Conservation (phyloP, 2,888 invertebrate genomes). For the Pristionchus japonicus region DNA sequence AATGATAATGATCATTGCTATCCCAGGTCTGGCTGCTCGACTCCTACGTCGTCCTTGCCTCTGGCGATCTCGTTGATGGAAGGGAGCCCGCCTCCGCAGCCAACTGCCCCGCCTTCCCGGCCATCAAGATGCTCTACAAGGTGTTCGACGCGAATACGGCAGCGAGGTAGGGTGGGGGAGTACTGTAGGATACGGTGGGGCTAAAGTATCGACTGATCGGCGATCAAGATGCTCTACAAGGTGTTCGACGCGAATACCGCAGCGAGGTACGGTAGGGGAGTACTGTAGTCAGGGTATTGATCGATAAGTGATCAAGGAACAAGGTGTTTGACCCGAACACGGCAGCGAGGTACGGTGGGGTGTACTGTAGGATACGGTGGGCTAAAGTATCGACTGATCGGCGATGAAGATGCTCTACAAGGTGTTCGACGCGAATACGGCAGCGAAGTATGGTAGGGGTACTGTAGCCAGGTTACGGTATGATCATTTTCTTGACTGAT, state of each 20-base stretch:
- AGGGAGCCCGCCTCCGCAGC: not conserved
- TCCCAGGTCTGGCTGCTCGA: conserved; percentile 71
- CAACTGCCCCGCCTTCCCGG: conserved; percentile 59
- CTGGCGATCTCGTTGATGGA: conserved; percentile 49
- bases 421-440: conserved; percentile 64
- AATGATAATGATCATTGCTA: not conserved
- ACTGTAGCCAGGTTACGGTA: not conserved
- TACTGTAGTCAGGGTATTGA: conserved; percentile 47
- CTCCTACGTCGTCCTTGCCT: conserved; percentile 63
- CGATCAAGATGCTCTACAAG: conserved; percentile 71
- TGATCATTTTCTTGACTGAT: too few species aligned
- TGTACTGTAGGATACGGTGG: not conserved
- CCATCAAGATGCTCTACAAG: conserved; percentile 71
- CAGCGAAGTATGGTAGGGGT: conserved; percentile 52
- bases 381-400: conserved; percentile 56
- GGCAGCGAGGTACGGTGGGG: conserved; percentile 54
- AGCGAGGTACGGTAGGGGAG: conserved; percentile 51
- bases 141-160: conserved; percentile 65
- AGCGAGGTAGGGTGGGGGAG: conserved; percentile 53
- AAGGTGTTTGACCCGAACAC: conserved; percentile 67
- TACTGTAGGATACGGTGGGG: not conserved
- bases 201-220: conserved; percentile 58
- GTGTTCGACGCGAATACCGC: conserved; percentile 65
- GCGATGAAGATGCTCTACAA: conserved; percentile 72
- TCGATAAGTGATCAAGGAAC: conserved; percentile 68